Conservation (phyloP, 2,113 vertebrate genomes). For the Corvus cornix region DNA sequence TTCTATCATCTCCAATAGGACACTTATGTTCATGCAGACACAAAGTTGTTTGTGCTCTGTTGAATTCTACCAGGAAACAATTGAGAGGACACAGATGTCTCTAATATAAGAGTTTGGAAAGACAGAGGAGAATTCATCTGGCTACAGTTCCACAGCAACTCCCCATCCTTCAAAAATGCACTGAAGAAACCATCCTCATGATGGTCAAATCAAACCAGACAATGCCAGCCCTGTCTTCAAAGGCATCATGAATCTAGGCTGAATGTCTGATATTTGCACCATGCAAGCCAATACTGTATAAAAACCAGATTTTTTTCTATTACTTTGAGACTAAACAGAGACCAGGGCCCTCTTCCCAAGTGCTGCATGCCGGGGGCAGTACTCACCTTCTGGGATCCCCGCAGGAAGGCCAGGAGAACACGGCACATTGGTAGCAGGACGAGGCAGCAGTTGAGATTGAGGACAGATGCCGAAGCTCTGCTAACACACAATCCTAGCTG, state of each 20-base stretch:
- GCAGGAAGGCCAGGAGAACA: constrained; percentile 83
- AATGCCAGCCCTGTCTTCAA: background rate
- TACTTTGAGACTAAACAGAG: background rate
- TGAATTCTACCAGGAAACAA: background rate
- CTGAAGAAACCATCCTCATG: background rate
- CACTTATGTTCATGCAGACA: background rate
- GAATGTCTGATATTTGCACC: background rate
- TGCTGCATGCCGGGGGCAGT: background rate
- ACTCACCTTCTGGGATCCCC: constrained; percentile 86
- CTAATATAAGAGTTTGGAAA: background rate
- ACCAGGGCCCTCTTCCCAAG: background rate
- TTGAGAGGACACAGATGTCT: background rate
- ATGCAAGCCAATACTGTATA: background rate
- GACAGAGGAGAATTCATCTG: background rate
- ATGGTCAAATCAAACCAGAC: background rate
- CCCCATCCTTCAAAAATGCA: background rate
- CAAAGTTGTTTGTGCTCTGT: background rate
- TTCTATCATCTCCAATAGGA: background rate
- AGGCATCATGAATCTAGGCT: background rate
- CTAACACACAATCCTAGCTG: constrained; percentile 96
- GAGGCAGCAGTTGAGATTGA: constrained; percentile 96
- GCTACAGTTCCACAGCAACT: background rate
- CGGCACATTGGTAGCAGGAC: constrained; percentile 92
- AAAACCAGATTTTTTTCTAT: background rate
- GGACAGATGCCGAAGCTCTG: constrained; percentile 92